A percentile compares a stretch with the other conserved stretches of the same genome.
These are phyloP conservation scores for Rhodinocichla rosea DNA, from an alignment of 2,113 vertebrate species.

Conservation along the genomic window DNA sequence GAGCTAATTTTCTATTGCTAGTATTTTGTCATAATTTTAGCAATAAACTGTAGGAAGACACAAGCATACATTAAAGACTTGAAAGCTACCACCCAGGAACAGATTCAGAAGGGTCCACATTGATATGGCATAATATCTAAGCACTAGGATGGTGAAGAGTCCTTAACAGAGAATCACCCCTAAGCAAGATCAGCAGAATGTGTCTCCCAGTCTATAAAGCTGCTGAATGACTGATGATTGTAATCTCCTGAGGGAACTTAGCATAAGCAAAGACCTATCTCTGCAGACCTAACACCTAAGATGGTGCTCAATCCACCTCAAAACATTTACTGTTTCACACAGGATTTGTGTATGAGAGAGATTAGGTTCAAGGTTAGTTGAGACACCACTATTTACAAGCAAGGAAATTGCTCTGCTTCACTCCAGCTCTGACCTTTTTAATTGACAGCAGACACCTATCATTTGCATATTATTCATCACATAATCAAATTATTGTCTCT, in stretches of 20 bases:
- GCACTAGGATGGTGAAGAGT: background rate
- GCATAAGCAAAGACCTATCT: background rate
- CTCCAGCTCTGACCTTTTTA: background rate
- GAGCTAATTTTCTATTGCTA: background rate
- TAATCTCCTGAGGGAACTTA: background rate
- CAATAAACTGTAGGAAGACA: background rate
- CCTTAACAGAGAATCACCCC: background rate
- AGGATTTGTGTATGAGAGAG: background rate
- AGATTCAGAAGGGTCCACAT: background rate
- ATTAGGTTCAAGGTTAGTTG: background rate
- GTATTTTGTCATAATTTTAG: background rate
- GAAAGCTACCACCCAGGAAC: background rate
- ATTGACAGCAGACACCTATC: background rate
- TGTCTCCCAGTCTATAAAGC: background rate
- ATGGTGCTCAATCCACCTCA: background rate
- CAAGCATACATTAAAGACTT: background rate
- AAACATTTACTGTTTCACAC: background rate
- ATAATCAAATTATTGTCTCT: background rate
- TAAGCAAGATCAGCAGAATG: background rate
- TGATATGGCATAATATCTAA: background rate
- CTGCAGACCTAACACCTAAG: background rate
- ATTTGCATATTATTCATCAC: background rate
- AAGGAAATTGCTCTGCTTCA: background rate
- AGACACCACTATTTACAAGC: background rate
- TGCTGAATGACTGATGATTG: background rate